phyloP scores from a whole-genome alignment of 1,140 invertebrate genomes.

The Sminthurides bifidus region DNA sequence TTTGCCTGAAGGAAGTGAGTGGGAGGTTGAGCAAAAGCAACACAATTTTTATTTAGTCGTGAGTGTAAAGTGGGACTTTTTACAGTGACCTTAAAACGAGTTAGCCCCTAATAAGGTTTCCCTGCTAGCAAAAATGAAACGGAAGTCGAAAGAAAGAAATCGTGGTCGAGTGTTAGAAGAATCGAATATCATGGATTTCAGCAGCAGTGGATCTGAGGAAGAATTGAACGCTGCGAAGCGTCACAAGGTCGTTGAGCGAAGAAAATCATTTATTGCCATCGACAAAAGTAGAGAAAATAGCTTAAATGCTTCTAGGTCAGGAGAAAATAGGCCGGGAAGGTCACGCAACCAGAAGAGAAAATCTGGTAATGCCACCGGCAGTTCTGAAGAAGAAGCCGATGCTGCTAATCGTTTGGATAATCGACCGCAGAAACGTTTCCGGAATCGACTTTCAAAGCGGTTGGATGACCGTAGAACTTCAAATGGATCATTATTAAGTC shows the following conservation, averaged over 20 bases:
- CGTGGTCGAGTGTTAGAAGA: not conserved
- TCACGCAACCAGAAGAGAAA: not conserved
- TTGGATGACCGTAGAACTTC: not conserved
- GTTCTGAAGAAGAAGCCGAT: not conserved
- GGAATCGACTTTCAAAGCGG: not conserved
- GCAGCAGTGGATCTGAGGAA: not conserved
- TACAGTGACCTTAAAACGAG: too few species aligned
- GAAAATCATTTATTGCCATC: not conserved
- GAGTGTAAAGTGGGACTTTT: too few species aligned
- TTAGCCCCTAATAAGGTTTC: too few species aligned
- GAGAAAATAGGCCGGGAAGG: too few species aligned
- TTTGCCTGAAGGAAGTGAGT: too few species aligned
- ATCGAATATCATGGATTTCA: not conserved
- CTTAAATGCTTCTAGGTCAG: too few species aligned
- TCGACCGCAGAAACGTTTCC: not conserved
- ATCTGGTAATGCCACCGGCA: not conserved
- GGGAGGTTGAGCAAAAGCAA: too few species aligned
- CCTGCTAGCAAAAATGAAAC: too few species aligned
- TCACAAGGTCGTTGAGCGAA: not conserved
- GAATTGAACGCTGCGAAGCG: not conserved
- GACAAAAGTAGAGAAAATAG: not conserved
- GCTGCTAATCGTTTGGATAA: not conserved
- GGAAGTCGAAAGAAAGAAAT: too few species aligned
- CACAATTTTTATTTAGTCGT: too few species aligned
- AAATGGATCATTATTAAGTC: not conserved